A percentile compares a stretch with the other conserved stretches of the same genome.
phyloP scores from a whole-genome alignment of 2,888 invertebrate genomes.

The Sarcophaga subvicina region DNA sequence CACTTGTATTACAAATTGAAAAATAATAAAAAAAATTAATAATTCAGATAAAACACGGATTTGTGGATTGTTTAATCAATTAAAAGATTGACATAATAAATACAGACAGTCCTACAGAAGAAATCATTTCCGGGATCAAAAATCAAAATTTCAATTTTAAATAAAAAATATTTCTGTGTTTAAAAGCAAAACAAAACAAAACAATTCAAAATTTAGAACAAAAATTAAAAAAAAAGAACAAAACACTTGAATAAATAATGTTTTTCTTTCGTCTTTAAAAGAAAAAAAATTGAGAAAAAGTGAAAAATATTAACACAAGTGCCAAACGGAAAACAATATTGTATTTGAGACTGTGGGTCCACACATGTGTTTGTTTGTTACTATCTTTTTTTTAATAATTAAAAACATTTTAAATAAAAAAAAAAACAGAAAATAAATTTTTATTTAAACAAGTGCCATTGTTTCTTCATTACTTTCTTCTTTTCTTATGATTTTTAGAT shows the following conservation, averaged over 20 bases:
- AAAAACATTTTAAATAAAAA: not conserved
- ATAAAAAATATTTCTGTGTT: not conserved
- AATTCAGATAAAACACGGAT: not conserved
- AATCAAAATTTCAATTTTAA: too few relatives aligned
- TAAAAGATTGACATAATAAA: not conserved
- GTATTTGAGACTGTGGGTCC: not conserved
- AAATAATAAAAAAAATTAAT: too few relatives aligned
- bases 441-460: constrained; percentile 32
- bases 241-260: constrained; percentile 51
- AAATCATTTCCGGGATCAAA: too few relatives aligned
- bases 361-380: not conserved
- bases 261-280: not conserved
- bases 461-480: not conserved
- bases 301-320: constrained; percentile 55
- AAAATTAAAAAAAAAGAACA: not conserved
- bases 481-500: constrained; percentile 83
- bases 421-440: not conserved
- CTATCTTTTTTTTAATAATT: not conserved
- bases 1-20: too few relatives aligned
- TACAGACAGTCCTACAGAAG: not conserved
- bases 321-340: not conserved
- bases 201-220: not conserved
- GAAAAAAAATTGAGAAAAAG: constrained; percentile 4
- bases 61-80: not conserved
- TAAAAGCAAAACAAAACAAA: constrained; percentile 15